Evolutionary conservation across 1,140 invertebrate genomes (phyloP), one percentile per base, ranked within the genome.

Genomic region (Drosophila takahashii): DNA sequence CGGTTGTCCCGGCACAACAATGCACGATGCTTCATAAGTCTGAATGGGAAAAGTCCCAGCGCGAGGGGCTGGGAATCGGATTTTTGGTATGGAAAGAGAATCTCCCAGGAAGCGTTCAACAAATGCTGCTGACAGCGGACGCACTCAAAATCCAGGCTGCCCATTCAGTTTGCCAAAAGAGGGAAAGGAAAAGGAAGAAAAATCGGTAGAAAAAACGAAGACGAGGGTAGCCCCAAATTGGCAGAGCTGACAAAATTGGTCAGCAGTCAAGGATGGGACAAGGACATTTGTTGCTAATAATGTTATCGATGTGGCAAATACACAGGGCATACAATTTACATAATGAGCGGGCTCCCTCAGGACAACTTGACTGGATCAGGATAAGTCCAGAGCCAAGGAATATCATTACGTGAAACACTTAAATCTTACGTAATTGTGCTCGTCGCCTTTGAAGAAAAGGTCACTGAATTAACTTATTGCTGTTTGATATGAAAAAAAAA

Each of bases 41-140:
- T 84, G 81, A 62, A 62, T 62, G 59, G 52, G 26, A 62, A 34
- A 51, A 34, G 27, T 62, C 16, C n/a, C 11, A 15, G n/a, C 22
- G 9, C 22, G 11, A 15, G 27, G 29, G 26, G 27, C 22, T 13
- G 51, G 36, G 16, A 22, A 4, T 15, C 13, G 16, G 18, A 32
- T 8, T 9, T 32, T 32, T 8, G 1, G 22, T n/a, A n/a, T n/a
- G 0, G 22, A 29, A 52, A 15, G 13, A 64, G 39, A 41, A 67
- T 39, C 52, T 65, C 51, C 59, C 71, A 70, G 62, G 70, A 86
- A 65, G 62, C 74, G 69, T 77, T 71, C 81, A 77, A 83, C 84
- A 87, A 87, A 89, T 89, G 84, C 73, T 74, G 84, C 80, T 89
- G 84, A 89, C 84, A 89, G 84, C 79, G 84, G 84, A 80, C 72